These are phyloP conservation scores for Micronycteris hirsuta DNA, from an alignment of 2,113 vertebrate genomes.

Conservation along the genomic window DNA sequence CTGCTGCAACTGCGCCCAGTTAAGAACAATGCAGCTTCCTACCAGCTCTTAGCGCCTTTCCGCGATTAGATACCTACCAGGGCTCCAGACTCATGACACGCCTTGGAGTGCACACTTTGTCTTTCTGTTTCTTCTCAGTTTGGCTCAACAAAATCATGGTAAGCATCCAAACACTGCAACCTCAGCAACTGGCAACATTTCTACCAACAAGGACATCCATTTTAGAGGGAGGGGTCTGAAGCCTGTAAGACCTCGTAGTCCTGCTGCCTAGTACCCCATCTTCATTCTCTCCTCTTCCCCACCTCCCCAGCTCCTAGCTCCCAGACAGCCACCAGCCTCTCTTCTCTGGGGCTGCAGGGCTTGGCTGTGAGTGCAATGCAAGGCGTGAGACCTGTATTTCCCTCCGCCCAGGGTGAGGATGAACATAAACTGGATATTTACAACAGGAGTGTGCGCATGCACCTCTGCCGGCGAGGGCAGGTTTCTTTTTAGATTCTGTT, in stretches of 20 bases:
- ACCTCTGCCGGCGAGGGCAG: slow-evolving; percentile 39
- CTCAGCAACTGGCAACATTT: neutral
- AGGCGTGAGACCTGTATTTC: neutral
- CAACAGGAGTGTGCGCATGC: slow-evolving; percentile 52
- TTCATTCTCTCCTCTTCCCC: neutral
- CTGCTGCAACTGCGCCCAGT: slow-evolving; percentile 51
- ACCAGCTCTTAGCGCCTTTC: slow-evolving; percentile 69
- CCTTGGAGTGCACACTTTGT: neutral
- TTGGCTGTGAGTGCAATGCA: neutral
- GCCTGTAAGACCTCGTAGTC: neutral
- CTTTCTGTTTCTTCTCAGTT: neutral
- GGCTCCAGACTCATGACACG: slow-evolving; percentile 22
- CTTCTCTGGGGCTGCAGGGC: neutral
- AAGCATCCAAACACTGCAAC: neutral
- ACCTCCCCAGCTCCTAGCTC: neutral
- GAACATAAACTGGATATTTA: slow-evolving; percentile 43
- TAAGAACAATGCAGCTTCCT: slow-evolving; percentile 74
- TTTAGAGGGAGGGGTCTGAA: neutral
- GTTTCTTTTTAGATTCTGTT: slow-evolving; percentile 46
- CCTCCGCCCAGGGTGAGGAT: neutral
- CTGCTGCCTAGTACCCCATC: neutral
- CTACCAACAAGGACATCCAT: neutral
- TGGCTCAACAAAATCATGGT: neutral
- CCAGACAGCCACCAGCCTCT: neutral
- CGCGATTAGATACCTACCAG: slow-evolving; percentile 57